A percentile compares a stretch with the other conserved stretches of the same genome.
Conservation (phyloP, 2,888 invertebrate species). For the Beris chalybata region DNA sequence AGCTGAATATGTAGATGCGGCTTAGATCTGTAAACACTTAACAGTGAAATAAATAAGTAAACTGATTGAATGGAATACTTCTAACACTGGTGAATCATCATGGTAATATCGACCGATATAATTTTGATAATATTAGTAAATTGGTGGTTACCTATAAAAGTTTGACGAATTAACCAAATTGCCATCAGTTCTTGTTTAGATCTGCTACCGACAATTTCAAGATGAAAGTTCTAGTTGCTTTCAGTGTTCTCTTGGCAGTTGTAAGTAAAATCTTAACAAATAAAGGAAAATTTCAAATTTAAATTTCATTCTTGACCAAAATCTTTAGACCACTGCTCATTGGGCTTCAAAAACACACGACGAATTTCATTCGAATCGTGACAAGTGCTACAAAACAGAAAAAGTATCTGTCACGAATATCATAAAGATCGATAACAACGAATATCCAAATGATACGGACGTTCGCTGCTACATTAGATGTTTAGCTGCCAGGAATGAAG, state of each 20-base stretch:
- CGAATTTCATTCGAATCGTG: neutral
- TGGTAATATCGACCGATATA: too few relatives aligned
- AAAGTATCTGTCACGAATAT: neutral
- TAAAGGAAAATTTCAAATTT: neutral
- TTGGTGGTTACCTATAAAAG: too few relatives aligned
- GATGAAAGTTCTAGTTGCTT: constrained; percentile 8
- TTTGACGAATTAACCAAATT: too few relatives aligned
- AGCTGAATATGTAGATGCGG: too few relatives aligned
- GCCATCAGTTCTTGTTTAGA: too few relatives aligned
- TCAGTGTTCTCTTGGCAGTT: constrained; percentile 2
- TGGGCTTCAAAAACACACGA: constrained; percentile 16
- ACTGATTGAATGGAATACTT: too few relatives aligned
- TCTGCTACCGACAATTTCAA: neutral
- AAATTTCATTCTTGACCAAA: too few relatives aligned
- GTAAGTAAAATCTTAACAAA: neutral
- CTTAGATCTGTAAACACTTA: too few relatives aligned
- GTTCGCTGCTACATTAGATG: constrained; percentile 16
- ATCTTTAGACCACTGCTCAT: neutral
- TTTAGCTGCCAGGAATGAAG: neutral
- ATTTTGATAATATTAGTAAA: too few relatives aligned
- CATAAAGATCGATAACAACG: neutral
- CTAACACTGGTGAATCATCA: too few relatives aligned
- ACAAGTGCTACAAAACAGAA: constrained; percentile 2
- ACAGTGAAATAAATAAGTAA: too few relatives aligned
- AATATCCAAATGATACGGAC: neutral